Base-by-base conservation (phyloP, 2,888 invertebrate species). In the Pammene fasciana region DNA sequence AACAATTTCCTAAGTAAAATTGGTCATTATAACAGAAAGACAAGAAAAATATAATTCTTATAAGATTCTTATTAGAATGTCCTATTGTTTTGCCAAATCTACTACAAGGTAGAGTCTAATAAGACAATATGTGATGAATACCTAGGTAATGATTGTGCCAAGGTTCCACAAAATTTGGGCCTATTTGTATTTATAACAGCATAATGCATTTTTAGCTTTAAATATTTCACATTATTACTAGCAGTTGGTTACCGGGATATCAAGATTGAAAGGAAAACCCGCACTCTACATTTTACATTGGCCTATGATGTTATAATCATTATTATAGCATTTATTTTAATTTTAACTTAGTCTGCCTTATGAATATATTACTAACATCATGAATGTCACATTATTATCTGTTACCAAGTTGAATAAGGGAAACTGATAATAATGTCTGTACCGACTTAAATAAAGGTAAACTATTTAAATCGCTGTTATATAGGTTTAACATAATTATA, bases 91-190 rank as follows among this genome's bases (percentile, higher is more conserved):
- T 5, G n/a, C 11, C 0, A 26, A 6, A 62, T 8, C 45, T 52
- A 43, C 9, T 56, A n/a, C 18, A 52, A 50, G 16, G 10, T 52
- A 34, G 16, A 72, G 65, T 78, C 74, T 62, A 72, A 75, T 74
- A 72, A 74, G 74, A 74, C 59, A 73, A 61, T 72, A 75, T 67
- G 71, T 72, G 71, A 65, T 64, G 18, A 74, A 75, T 72, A n/a
- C n/a, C n/a, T n/a, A n/a, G n/a, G n/a, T n/a, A 74, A 73, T 79
- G 79, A 81, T 80, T 79, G 75, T 76, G 67, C 70, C 70, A 75
- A 74, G 79, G 78, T 81, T 78, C n/a, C n/a, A 80, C 72, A 75
- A 64, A 75, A 76, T 77, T 70, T 82, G 77, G 76, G 76, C 79
- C 72, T 74, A 78, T 73, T 74, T 75, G 71, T 76, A 66, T 72